Percentiles rank a stretch among this genome's conserved stretches.
Evolutionary conservation across 2,888 invertebrate species (phyloP).

Genomic region (Protodeltote pygarga): DNA sequence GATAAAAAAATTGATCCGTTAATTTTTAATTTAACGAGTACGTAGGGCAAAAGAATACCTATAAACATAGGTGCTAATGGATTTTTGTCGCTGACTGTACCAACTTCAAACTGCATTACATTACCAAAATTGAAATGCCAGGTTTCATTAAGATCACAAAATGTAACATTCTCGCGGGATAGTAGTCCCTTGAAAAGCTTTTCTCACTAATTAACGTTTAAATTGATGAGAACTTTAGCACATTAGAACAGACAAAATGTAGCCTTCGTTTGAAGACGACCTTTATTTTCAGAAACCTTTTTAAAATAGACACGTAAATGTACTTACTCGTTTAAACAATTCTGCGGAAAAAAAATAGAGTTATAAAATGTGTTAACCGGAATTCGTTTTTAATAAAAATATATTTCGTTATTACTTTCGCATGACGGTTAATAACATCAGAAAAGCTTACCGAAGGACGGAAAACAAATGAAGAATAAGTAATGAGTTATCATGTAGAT

Average conservation of each 20-base stretch:
- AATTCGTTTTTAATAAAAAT: conserved; percentile 24
- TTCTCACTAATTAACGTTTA: conserved; percentile 4
- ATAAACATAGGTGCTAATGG: too few relatives aligned
- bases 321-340: conserved; percentile 3
- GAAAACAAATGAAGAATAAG: conserved; percentile 10
- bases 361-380: conserved; percentile 10
- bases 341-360: conserved; percentile 9
- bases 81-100: too few relatives aligned
- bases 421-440: conserved; percentile 10
- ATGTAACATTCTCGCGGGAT: neutral
- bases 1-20: too few relatives aligned
- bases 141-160: conserved; percentile 2
- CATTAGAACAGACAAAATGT: neutral
- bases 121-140: conserved; percentile 9
- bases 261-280: conserved; percentile 1
- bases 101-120: too few relatives aligned
- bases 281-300: conserved; percentile 1
- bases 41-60: too few relatives aligned
- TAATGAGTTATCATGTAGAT: conserved; percentile 7
- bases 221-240: neutral
- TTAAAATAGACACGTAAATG: neutral
- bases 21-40: too few relatives aligned
- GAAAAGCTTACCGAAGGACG: conserved; percentile 3
- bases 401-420: conserved; percentile 24
- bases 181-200: conserved; percentile 1